Evolutionary conservation across 1,140 invertebrate species (phyloP), one percentile per base, ranked within the genome.

Genomic region (Matsumurasca onukii): DNA sequence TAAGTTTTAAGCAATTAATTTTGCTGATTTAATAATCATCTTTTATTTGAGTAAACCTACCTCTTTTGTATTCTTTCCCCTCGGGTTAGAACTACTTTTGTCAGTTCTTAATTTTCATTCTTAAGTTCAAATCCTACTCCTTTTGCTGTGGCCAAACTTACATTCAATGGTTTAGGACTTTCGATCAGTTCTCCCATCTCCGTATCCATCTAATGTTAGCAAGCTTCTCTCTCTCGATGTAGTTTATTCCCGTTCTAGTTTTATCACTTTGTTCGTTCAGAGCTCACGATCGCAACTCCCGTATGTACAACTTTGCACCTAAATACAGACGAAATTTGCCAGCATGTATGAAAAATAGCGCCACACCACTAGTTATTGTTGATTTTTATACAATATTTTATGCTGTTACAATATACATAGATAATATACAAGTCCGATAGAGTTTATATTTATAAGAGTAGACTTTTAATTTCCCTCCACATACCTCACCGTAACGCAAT

Each of bases 371-470:
- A 39, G 55, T 59, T 59, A 59, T 59, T 59, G 55, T 59, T 59
- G 55, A 59, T 59, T 59, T 59, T 59, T 59, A 59, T 59, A 59
- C 55, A 59, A 59, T 59, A 59, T 59, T 59, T 59, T 59, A 59
- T 59, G 55, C 55, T 59, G 55, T 59, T 59, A 59, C 55, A 59
- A 59, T 25, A 59, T 52, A 52, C 30, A 59, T 5, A 39, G 17
- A 39, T 59, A 22, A 59, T 59, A 59, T 59, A 59, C 55, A 59
- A 27, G 55, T 27, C 55, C 55, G 30, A 59, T 59, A 59, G 55
- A 59, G 34, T 9, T 27, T 59, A 59, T 59, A 29, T 59, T 27
- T 59, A 59, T 29, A 59, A 12, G 25, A 59, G 55, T 59, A 59
- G 55, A 59, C 24, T 59, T 52, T 59, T 59, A 12, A 59, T 59